Base-by-base conservation (phyloP, 2,113 vertebrate genomes). In the Mustelus asterias region DNA sequence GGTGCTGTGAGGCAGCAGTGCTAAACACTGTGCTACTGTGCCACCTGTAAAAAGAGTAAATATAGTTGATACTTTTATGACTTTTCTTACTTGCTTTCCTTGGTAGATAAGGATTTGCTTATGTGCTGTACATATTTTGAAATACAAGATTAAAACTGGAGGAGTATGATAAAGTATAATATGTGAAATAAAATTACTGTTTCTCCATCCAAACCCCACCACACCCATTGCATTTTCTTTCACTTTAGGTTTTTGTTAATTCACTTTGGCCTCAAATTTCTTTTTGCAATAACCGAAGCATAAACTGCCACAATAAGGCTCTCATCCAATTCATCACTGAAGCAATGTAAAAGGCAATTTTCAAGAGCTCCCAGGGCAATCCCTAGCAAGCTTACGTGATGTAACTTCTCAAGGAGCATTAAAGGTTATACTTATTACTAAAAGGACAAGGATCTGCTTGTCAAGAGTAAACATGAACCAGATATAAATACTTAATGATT, bases 391-490 rank as follows among this genome's bases (percentile, higher is more conserved):
- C 26, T 90, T n/a, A 26, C 13, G 2, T 48, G 33, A 86, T 96
- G 89, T 44, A 44, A 67, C 24, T 86, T 96, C 70, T 70, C 95
- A n/a, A 67, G 89, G 92, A 69, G 44, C 92, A 76, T 92, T 63
- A 63, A 63, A 58, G 37, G 90, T 78, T 76, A 65, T 29, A 69
- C 63, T 41, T 83, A 58, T 96, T 95, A 69, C 78, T 48, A 18
- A 88, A 96, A 67, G 65, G 76, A 76, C 7, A 54, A 48, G 41
- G 22, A n/a, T 20, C 41, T 54, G 63, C 41, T 48, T 89, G 44
- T 69, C 95, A 96, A 54, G n/a, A 54, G 16, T 72, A 65, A 96
- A 72, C 96, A 92, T 83, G 69, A 85, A 89, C 70, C 70, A 70
- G 41, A 88, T 76, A 89, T 67, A 78, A 94, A 58, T 72, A 7